A percentile compares a stretch with the other conserved stretches of the same genome.
phyloP scores from a whole-genome alignment of 2,888 invertebrate genomes.

The Orthosia cruda region DNA sequence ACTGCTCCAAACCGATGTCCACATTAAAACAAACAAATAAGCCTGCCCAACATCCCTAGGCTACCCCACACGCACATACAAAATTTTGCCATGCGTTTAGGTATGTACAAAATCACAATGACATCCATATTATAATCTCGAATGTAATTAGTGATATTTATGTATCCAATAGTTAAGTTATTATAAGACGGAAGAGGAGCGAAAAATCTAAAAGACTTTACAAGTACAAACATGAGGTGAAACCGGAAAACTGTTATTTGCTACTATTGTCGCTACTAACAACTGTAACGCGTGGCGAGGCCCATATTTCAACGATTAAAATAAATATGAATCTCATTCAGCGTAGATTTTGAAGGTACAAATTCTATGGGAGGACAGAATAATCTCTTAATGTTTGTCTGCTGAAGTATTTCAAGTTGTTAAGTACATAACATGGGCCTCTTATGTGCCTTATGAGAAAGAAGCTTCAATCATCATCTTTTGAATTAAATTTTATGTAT shows the following conservation, averaged over 20 bases:
- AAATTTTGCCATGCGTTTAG: conserved; percentile 69
- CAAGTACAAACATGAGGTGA: conserved; percentile 80
- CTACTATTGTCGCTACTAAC: conserved; percentile 43
- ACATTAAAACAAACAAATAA: conserved; percentile 19
- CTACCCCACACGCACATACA: conserved; percentile 50
- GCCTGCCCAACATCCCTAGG: conserved; percentile 31
- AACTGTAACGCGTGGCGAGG: conserved; percentile 39
- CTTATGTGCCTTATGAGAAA: conserved; percentile 6
- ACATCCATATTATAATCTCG: conserved; percentile 74
- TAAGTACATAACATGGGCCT: conserved; percentile 54
- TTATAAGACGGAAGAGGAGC: conserved; percentile 67
- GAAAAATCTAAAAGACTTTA: conserved; percentile 75
- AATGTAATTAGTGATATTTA: conserved; percentile 83
- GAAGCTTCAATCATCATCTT: conserved; percentile 4
- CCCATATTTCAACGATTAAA: conserved; percentile 42
- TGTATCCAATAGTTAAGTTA: conserved; percentile 81
- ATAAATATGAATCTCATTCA: conserved; percentile 61
- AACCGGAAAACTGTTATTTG: conserved; percentile 51
- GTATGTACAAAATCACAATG: conserved; percentile 71
- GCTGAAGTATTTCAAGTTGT: conserved; percentile 44
- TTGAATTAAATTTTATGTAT: conserved; percentile 12
- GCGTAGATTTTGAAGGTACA: conserved; percentile 45
- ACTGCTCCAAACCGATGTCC: conserved; percentile 53
- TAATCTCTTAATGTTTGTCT: conserved; percentile 45
- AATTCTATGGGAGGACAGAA: conserved; percentile 42